Percentiles rank a stretch among this genome's conserved stretches.
Conservation (phyloP, 2,888 invertebrate genomes). For the Amphipyra tragopoginis region DNA sequence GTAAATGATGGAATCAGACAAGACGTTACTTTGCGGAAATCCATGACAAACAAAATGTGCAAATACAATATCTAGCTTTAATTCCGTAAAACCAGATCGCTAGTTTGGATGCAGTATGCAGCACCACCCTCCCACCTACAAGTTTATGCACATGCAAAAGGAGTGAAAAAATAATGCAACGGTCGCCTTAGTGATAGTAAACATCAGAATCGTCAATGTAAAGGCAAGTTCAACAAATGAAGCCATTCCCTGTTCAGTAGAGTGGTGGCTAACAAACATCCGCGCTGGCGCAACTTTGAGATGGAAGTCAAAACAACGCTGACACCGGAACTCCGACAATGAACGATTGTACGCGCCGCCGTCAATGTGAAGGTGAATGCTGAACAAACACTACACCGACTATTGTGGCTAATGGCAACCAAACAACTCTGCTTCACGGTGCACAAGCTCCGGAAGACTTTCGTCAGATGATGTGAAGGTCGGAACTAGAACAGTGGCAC, state of each 20-base stretch:
- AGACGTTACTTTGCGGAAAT: too few relatives aligned
- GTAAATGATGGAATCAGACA: too few relatives aligned
- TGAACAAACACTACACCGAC: slow-evolving; percentile 4
- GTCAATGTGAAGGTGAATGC: slow-evolving; percentile 22
- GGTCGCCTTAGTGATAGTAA: too few relatives aligned
- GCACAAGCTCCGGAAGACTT: not conserved
- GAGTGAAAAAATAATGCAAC: too few relatives aligned
- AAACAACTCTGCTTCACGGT: not conserved
- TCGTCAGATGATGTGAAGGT: not conserved
- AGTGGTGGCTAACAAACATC: slow-evolving; percentile 1
- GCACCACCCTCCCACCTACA: too few relatives aligned
- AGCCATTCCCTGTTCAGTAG: not conserved
- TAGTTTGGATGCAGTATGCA: too few relatives aligned
- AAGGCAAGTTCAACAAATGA: not conserved
- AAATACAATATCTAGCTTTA: too few relatives aligned
- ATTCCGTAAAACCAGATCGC: too few relatives aligned
- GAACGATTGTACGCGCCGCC: slow-evolving; percentile 7
- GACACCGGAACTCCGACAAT: slow-evolving; percentile 24
- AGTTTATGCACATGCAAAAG: too few relatives aligned
- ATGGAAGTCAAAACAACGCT: slow-evolving; percentile 9
- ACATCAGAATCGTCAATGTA: not conserved
- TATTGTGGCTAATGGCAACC: slow-evolving; percentile 1
- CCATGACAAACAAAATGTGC: too few relatives aligned
- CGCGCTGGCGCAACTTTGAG: not conserved
- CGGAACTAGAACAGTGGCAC: not conserved